Evolutionary conservation across 2,797 vertebrate genomes (phyloP).

Genomic region (Nannoperca australis): DNA sequence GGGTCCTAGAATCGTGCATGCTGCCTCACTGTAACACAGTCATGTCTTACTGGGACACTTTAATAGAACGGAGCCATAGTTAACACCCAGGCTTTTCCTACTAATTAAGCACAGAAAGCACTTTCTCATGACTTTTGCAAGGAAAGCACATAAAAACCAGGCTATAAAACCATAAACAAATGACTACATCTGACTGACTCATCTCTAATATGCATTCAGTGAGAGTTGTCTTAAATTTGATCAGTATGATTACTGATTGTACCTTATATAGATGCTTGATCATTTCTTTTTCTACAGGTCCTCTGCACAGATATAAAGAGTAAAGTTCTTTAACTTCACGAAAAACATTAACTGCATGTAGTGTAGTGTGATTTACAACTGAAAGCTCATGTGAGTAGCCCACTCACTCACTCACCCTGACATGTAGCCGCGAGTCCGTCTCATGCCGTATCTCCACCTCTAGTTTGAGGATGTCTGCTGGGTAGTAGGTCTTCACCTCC

Average conservation of each 20-base stretch:
- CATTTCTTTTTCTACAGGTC: background rate
- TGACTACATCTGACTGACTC: background rate
- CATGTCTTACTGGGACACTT: background rate
- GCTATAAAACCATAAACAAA: background rate
- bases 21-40: background rate
- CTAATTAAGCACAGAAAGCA: background rate
- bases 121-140: background rate
- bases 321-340: background rate
- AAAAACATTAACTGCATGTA: background rate
- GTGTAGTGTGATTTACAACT: background rate
- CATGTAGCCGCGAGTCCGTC: conserved; percentile 84
- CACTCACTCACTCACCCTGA: conserved; percentile 88
- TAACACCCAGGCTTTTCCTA: too few relatives aligned
- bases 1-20: background rate
- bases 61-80: too few relatives aligned
- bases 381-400: too few relatives aligned
- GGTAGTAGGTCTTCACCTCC: conserved; percentile 88
- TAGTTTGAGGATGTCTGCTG: conserved; percentile 84
- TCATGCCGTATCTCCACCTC: conserved; percentile 86
- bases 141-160: background rate
- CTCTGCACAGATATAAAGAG: background rate
- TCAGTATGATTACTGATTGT: background rate
- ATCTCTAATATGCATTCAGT: too few relatives aligned
- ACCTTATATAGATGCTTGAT: background rate
- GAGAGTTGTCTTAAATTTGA: background rate